These are phyloP conservation scores for Aphidius colemani DNA, from an alignment of 2,888 invertebrate species.

Conservation along the genomic window DNA sequence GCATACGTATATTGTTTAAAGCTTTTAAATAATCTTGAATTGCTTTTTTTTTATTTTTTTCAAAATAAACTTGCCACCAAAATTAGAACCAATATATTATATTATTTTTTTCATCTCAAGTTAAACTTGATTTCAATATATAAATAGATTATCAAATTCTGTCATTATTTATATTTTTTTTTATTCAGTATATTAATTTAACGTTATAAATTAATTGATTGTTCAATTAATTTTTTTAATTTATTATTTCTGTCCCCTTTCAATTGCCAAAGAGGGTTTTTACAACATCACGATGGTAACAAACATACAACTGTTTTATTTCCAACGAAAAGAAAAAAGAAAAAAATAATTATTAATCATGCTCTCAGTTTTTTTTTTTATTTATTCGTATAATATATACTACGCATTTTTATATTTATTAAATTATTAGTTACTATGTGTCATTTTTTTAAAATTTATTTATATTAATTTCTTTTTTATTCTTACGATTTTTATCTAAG, in stretches of 20 bases:
- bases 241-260: slow-evolving; percentile 17
- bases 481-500: slow-evolving; percentile 40
- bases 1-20: no score
- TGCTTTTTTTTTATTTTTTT: slow-evolving; percentile 32
- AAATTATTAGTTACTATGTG: slow-evolving; percentile 40
- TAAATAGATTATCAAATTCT: slow-evolving; percentile 51
- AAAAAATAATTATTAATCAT: not conserved
- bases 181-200: slow-evolving; percentile 32
- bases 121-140: slow-evolving; percentile 36
- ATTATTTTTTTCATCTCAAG: slow-evolving; percentile 22
- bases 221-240: slow-evolving; percentile 30
- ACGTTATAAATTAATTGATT: slow-evolving; percentile 38
- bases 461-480: slow-evolving; percentile 14
- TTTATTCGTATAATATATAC: slow-evolving; percentile 31
- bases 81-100: slow-evolving; percentile 9
- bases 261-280: slow-evolving; percentile 4
- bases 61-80: slow-evolving; percentile 26
- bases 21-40: slow-evolving; percentile 33
- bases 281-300: slow-evolving; percentile 8
- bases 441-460: slow-evolving; percentile 47
- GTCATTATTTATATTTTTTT: slow-evolving; percentile 14
- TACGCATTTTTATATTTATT: slow-evolving; percentile 31
- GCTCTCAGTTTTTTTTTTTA: not conserved
- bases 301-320: slow-evolving; percentile 25
- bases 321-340: slow-evolving; percentile 22